A percentile compares a stretch with the other conserved stretches of the same genome.
These are phyloP conservation scores for Drosophila ficusphila DNA, from an alignment of 1,140 invertebrate genomes.

Conservation along the genomic window DNA sequence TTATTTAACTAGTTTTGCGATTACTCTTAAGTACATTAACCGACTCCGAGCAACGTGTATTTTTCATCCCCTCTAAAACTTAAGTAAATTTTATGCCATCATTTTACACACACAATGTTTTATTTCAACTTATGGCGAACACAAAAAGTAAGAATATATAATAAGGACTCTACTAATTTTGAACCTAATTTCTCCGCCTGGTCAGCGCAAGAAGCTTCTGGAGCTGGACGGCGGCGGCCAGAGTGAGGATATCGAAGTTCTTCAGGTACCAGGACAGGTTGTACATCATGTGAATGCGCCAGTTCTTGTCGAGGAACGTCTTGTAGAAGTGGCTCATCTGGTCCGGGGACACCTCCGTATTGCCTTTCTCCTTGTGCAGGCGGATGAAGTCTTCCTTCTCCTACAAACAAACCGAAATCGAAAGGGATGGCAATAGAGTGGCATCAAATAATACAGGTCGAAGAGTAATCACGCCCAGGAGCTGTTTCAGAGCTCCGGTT, in stretches of 20 bases:
- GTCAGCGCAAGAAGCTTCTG: slow-evolving; percentile 67
- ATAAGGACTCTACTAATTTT: slow-evolving; percentile 1
- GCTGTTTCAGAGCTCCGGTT: too few species aligned
- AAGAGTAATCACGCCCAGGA: too few species aligned
- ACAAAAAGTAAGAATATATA: background rate
- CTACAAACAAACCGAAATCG: slow-evolving; percentile 84
- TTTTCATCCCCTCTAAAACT: slow-evolving; percentile 27
- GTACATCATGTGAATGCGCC: slow-evolving; percentile 89
- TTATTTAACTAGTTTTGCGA: slow-evolving; percentile 35
- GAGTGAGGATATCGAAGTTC: slow-evolving; percentile 87
- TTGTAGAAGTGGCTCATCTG: slow-evolving; percentile 95
- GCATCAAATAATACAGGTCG: too few species aligned
- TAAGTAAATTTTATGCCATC: slow-evolving; percentile 41
- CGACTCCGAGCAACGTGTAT: slow-evolving; percentile 35
- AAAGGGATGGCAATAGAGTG: slow-evolving; percentile 8
- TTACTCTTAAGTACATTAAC: slow-evolving; percentile 21
- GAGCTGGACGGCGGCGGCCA: slow-evolving; percentile 87
- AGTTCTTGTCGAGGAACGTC: slow-evolving; percentile 91
- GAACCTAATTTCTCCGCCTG: background rate
- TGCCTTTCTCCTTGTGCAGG: slow-evolving; percentile 84
- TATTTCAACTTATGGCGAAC: background rate
- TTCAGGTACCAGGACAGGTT: slow-evolving; percentile 91
- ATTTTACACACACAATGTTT: slow-evolving; percentile 14
- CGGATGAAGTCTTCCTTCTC: slow-evolving; percentile 88
- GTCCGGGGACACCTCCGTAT: slow-evolving; percentile 88